phyloP scores from a whole-genome alignment of 2,888 invertebrate species.

The Eubasilissa splendida region DNA sequence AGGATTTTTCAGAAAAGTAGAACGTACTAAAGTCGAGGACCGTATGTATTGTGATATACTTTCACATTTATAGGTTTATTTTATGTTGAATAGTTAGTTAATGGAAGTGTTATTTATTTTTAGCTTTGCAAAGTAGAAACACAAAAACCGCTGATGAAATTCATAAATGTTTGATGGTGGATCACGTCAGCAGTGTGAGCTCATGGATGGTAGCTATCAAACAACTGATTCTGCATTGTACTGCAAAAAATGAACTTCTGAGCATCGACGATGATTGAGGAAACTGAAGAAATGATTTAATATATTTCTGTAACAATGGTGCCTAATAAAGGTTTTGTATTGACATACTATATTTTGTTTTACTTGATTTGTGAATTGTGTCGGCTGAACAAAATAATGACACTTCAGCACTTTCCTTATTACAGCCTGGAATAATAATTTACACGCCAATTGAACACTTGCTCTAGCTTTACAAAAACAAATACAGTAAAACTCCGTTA shows the following conservation, averaged over 20 bases:
- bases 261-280: constrained; percentile 49
- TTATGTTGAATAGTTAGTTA: background rate
- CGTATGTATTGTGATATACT: no score
- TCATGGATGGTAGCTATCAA: constrained; percentile 77
- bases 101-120: constrained; percentile 33
- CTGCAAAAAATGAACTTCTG: constrained; percentile 62
- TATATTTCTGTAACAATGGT: constrained; percentile 5
- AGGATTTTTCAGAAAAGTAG: no score
- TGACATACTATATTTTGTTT: background rate
- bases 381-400: no score
- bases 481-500: no score
- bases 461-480: no score
- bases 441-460: no score
- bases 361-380: no score
- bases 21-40: no score
- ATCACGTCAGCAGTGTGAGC: constrained; percentile 73
- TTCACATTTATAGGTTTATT: no score
- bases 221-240: constrained; percentile 72
- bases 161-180: constrained; percentile 75
- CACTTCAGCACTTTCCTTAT: no score
- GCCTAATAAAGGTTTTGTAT: constrained; percentile 5
- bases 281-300: background rate
- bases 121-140: constrained; percentile 71
- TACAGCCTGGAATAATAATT: no score
- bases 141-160: constrained; percentile 73